Evolutionary conservation across 1,140 invertebrate species (phyloP), one percentile per base, ranked within the genome.

Genomic region (Tetraneura akinire): DNA sequence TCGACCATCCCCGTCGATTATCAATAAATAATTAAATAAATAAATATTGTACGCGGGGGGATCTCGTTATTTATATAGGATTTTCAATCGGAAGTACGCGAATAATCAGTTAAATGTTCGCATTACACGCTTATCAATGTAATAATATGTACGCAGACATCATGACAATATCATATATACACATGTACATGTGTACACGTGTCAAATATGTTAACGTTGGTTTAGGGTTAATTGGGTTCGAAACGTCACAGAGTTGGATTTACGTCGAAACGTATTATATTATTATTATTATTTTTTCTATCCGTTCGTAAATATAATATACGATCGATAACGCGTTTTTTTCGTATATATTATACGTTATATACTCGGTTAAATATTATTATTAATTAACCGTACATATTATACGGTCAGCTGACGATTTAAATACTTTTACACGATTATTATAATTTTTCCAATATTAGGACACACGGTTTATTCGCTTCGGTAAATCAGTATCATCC

Each of bases 191-290:
- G 13, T 13, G 21, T 29, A 29, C 21, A 47, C 42, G 42, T 68
- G 66, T 68, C 66, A 37, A 47, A 68, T 11, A 68, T 45, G 64
- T 64, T 37, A 37, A 64, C 62, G 16, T 37, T 29, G 64, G 64
- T 37, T 47, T 68, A 47, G 13, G 66, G 21, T 68, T 47, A 68
- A 68, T 68, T 68, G 66, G 37, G 16, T 68, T 68, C 42, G 42
- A 42, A 68, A 68, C 64, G 37, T 68, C 64, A 68, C 10, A 68
- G 1, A 57, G 21, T 23, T 13, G n/a, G 9, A n/a, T 37, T 4
- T 37, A 37, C 32, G 32, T 3, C 32, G 32, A 37, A n/a, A n/a
- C n/a, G n/a, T n/a, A n/a, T n/a, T n/a, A n/a, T n/a, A n/a, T n/a
- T n/a, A n/a, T n/a, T n/a, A n/a, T n/a, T n/a, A n/a, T n/a, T n/a